phyloP scores from a whole-genome alignment of 2,113 vertebrate species.

The Lethenteron reissneri region DNA sequence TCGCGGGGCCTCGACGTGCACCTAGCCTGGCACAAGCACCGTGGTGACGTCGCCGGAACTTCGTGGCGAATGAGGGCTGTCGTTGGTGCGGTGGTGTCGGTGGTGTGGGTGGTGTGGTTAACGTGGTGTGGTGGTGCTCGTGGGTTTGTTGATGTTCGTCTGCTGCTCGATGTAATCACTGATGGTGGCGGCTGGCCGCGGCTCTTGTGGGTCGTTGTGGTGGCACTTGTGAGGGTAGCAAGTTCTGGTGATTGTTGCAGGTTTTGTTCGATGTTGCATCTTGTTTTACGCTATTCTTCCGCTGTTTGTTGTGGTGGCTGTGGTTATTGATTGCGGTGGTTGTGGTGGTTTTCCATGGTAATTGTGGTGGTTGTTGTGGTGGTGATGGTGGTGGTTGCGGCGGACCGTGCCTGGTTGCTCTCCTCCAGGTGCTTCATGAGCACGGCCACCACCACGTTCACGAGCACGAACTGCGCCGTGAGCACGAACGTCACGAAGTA shows the following conservation, averaged over 20 bases:
- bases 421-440: conserved; percentile 98
- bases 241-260: conserved; percentile 9
- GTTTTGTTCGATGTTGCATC: conserved; percentile 14
- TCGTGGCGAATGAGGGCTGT: too few relatives aligned
- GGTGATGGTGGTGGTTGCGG: too few relatives aligned
- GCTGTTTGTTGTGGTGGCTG: conserved; percentile 10
- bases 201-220: too few relatives aligned
- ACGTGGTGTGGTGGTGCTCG: too few relatives aligned
- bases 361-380: conserved; percentile 14
- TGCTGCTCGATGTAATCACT: too few relatives aligned
- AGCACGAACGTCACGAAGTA: conserved; percentile 99
- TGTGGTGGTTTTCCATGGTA: conserved; percentile 59
- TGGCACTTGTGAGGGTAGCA: not conserved
- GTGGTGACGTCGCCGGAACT: too few relatives aligned
- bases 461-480: conserved; percentile 97
- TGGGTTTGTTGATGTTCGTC: too few relatives aligned
- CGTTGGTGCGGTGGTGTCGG: too few relatives aligned
- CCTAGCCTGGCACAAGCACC: too few relatives aligned
- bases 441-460: conserved; percentile 98
- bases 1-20: too few relatives aligned
- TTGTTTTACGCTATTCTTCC: conserved; percentile 14
- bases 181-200: too few relatives aligned
- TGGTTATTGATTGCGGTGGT: conserved; percentile 20
- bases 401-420: conserved; percentile 53
- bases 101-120: too few relatives aligned